A percentile compares a stretch with the other conserved stretches of the same genome.
Evolutionary conservation across 2,888 invertebrate species (phyloP).

Genomic region (Lacanobia oleracea): DNA sequence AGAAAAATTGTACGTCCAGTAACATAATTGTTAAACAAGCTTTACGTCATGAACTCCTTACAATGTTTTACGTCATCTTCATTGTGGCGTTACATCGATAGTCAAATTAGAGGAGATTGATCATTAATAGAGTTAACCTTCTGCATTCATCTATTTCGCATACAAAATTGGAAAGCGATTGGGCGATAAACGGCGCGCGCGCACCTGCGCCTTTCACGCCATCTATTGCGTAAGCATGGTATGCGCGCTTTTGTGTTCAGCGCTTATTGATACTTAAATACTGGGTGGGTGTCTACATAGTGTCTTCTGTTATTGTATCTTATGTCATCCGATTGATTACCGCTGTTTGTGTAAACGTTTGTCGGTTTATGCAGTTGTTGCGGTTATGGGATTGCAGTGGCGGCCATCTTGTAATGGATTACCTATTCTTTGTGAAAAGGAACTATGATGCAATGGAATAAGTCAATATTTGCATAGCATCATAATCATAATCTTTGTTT

Average conservation of each 20-base stretch:
- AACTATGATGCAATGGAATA: neutral
- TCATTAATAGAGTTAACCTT: slow-evolving; percentile 26
- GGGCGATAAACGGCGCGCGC: slow-evolving; percentile 59
- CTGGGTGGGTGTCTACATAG: slow-evolving; percentile 40
- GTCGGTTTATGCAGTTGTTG: slow-evolving; percentile 4
- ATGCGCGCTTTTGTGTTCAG: slow-evolving; percentile 60
- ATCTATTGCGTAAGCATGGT: slow-evolving; percentile 62
- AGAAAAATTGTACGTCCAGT: too few species aligned
- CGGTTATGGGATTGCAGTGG: neutral
- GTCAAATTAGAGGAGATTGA: neutral
- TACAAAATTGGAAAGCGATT: slow-evolving; percentile 69
- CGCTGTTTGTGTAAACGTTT: slow-evolving; percentile 28
- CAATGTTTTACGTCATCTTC: too few species aligned
- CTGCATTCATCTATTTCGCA: slow-evolving; percentile 36
- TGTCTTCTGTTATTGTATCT: slow-evolving; percentile 54
- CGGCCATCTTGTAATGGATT: slow-evolving; percentile 29
- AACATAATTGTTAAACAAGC: too few species aligned
- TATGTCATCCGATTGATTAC: slow-evolving; percentile 46
- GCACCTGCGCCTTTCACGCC: slow-evolving; percentile 71
- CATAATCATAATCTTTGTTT: neutral
- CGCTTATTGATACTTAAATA: slow-evolving; percentile 63
- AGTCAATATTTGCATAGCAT: neutral
- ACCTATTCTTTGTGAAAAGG: neutral
- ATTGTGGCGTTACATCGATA: neutral
- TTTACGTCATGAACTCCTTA: too few species aligned